Evolutionary conservation across 1,140 invertebrate genomes (phyloP).

Genomic region (Leucophenga varia): DNA sequence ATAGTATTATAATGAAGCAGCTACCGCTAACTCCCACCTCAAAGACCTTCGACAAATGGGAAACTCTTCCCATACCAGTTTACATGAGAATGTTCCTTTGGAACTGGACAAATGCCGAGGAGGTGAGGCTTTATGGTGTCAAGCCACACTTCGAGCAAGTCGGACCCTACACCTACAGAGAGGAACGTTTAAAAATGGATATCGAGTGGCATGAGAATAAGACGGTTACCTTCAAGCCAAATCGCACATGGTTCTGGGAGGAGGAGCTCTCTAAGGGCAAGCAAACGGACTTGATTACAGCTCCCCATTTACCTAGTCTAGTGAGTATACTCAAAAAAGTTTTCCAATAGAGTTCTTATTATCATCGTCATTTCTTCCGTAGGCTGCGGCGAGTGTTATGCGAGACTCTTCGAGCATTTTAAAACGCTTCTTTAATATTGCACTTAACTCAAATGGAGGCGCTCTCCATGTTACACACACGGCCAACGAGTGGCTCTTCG

Average conservation of each 20-base stretch:
- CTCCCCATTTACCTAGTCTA: constrained; percentile 74
- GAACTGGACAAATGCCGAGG: constrained; percentile 78
- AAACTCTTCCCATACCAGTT: constrained; percentile 72
- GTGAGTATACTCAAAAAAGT: constrained; percentile 63
- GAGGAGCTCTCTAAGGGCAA: constrained; percentile 69
- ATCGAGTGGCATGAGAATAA: constrained; percentile 72
- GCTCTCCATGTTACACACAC: constrained; percentile 50
- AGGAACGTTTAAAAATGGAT: constrained; percentile 64
- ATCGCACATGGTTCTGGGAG: constrained; percentile 73
- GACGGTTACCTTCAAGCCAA: constrained; percentile 77
- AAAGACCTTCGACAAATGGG: constrained; percentile 68
- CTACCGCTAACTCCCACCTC: constrained; percentile 63
- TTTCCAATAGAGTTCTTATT: too few species aligned
- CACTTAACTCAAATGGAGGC: constrained; percentile 41
- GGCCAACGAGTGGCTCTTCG: constrained; percentile 68
- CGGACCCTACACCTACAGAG: constrained; percentile 65
- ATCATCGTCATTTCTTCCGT: too few species aligned
- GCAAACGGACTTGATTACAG: constrained; percentile 72
- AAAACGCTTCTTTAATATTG: constrained; percentile 41
- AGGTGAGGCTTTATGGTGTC: constrained; percentile 56
- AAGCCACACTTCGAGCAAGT: constrained; percentile 69
- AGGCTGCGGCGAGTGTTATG: constrained; percentile 66
- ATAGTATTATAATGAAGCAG: too few species aligned
- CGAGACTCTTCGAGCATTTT: constrained; percentile 55
- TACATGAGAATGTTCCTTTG: constrained; percentile 76